These are phyloP conservation scores for Diorhabda elongata DNA, from an alignment of 1,140 invertebrate species.

Conservation along the genomic window DNA sequence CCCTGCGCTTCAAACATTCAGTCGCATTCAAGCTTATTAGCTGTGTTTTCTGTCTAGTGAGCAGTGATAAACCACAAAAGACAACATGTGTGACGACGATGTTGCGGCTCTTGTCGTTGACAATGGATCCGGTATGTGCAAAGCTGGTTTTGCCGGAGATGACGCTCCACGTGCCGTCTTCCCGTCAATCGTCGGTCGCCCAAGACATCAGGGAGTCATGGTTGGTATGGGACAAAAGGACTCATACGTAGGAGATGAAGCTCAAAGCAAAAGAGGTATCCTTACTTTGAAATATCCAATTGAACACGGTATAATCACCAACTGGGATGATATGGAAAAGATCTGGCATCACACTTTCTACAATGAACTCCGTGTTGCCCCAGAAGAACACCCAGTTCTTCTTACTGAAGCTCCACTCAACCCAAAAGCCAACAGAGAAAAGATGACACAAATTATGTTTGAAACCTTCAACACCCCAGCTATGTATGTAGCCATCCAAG, in stretches of 20 bases:
- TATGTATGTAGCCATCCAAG: constrained; percentile 91
- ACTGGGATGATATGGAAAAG: constrained; percentile 98
- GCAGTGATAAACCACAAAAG: constrained; percentile 37
- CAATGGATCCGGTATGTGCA: constrained; percentile 95
- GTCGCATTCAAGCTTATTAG: constrained; percentile 39
- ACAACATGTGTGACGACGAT: constrained; percentile 83
- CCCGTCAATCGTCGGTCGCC: constrained; percentile 89
- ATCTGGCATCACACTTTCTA: constrained; percentile 97
- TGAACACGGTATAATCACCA: constrained; percentile 90
- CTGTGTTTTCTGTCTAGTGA: constrained; percentile 40
- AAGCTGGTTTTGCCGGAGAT: constrained; percentile 94
- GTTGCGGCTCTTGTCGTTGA: constrained; percentile 83
- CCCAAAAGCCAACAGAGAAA: constrained; percentile 86
- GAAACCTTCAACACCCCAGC: constrained; percentile 92
- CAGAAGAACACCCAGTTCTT: constrained; percentile 89
- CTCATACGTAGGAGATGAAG: constrained; percentile 53
- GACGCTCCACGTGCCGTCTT: constrained; percentile 93
- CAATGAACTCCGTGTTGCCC: constrained; percentile 92
- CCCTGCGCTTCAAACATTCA: constrained; percentile 24
- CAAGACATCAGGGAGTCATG: constrained; percentile 92
- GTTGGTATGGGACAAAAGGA: constrained; percentile 61
- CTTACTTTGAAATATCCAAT: constrained; percentile 95
- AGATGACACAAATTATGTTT: constrained; percentile 94
- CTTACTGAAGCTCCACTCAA: constrained; percentile 87
- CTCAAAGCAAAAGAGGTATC: constrained; percentile 94